Percentiles rank a stretch among this genome's conserved stretches.
Evolutionary conservation across 2,797 vertebrate genomes (phyloP).

Genomic region (Pseudomugil gertrudae): DNA sequence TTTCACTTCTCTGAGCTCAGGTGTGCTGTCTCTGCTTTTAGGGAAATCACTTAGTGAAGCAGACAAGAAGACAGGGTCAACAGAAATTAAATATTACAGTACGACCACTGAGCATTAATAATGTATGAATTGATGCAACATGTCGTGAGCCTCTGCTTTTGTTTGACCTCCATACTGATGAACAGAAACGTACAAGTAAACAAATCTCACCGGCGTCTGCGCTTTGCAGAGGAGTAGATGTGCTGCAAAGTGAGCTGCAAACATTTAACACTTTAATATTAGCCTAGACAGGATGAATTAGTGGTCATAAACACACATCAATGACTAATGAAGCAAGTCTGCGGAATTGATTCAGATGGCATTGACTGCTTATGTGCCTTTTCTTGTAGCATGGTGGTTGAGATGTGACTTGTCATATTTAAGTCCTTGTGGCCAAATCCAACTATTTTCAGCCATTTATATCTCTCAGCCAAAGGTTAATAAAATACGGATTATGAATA

Average conservation of each 20-base stretch:
- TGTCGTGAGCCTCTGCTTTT: background rate
- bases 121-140: conserved; percentile 22
- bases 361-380: background rate
- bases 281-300: background rate
- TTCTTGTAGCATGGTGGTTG: too few species aligned
- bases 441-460: too few species aligned
- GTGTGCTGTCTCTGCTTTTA: conserved; percentile 17
- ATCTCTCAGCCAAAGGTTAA: too few species aligned
- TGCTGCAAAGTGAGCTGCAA: background rate
- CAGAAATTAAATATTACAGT: conserved; percentile 24
- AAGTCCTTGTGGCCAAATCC: too few species aligned
- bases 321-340: background rate
- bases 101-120: conserved; percentile 23
- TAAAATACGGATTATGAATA: too few species aligned
- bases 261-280: background rate
- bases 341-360: background rate
- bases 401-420: too few species aligned
- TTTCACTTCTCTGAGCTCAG: conserved; percentile 4
- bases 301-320: background rate
- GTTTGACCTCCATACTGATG: conserved; percentile 28
- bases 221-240: background rate
- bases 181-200: conserved; percentile 18
- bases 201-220: conserved; percentile 7
- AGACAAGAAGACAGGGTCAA: conserved; percentile 22
- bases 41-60: conserved; percentile 24